Conservation (phyloP, 2,113 vertebrate species). For the Hemicordylus capensis region DNA sequence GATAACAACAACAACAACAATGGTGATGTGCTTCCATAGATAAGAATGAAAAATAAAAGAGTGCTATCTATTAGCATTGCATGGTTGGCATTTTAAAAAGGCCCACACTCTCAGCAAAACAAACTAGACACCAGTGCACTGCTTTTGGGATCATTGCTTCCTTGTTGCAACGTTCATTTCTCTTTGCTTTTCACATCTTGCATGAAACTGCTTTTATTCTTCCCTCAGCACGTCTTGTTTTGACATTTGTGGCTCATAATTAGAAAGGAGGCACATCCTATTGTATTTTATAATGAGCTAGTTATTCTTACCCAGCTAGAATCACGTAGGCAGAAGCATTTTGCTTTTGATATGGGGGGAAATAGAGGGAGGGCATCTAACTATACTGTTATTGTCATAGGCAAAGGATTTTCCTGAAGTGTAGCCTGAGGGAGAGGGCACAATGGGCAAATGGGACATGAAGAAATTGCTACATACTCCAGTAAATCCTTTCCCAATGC, state of each 20-base stretch:
- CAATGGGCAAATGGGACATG: not conserved
- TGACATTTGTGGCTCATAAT: conserved; percentile 52
- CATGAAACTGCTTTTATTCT: conserved; percentile 42
- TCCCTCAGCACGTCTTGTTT: conserved; percentile 41
- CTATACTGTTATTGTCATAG: not conserved
- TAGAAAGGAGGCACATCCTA: conserved; percentile 35
- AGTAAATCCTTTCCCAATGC: too few relatives aligned
- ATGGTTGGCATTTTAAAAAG: conserved; percentile 20
- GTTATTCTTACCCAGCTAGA: conserved; percentile 28
- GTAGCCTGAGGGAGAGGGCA: not conserved
- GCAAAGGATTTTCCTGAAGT: not conserved
- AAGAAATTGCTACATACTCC: not conserved
- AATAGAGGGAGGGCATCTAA: not conserved
- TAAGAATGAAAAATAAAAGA: not conserved
- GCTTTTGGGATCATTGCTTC: conserved; percentile 51
- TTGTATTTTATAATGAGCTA: conserved; percentile 2
- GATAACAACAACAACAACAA: too few relatives aligned
- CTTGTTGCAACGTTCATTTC: conserved; percentile 42
- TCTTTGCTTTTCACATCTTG: conserved; percentile 49
- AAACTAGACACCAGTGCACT: not conserved
- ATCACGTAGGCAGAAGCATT: not conserved
- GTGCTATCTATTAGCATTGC: not conserved
- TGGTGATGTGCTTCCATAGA: too few relatives aligned
- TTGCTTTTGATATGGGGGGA: not conserved
- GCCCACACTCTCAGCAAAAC: not conserved